These are phyloP conservation scores for Lissonota sp. DNA, from an alignment of 2,888 invertebrate genomes.

Conservation along the genomic window DNA sequence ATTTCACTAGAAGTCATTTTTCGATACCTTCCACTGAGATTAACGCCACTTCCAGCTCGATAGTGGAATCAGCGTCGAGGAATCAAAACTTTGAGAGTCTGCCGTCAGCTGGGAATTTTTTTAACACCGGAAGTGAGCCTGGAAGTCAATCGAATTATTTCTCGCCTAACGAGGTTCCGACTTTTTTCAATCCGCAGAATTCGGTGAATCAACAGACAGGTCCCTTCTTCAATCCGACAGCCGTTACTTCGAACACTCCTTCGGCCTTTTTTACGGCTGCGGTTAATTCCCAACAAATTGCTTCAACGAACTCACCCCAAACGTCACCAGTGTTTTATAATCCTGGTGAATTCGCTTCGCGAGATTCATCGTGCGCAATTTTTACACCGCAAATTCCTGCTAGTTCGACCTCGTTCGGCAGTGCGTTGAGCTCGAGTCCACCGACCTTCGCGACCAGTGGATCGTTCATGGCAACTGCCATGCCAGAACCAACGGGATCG, in stretches of 20 bases:
- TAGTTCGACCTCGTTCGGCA: constrained; percentile 20
- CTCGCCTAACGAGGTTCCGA: constrained; percentile 20
- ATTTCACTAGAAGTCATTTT: constrained; percentile 43
- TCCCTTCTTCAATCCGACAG: constrained; percentile 38
- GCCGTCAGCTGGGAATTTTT: constrained; percentile 60
- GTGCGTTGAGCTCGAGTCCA: constrained; percentile 43
- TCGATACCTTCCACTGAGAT: constrained; percentile 30
- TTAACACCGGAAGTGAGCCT: constrained; percentile 38
- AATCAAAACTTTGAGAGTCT: constrained; percentile 22
- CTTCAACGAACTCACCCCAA: constrained; percentile 38
- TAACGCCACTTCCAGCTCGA: constrained; percentile 44
- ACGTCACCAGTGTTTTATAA: constrained; percentile 72
- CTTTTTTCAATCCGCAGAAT: constrained; percentile 43
- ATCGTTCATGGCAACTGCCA: constrained; percentile 65
- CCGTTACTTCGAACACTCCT: background rate
- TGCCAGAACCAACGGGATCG: constrained; percentile 79
- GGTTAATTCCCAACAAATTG: constrained; percentile 23
- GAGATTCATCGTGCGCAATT: constrained; percentile 14
- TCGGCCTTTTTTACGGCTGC: constrained; percentile 18
- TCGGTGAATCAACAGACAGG: constrained; percentile 24
- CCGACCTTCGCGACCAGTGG: constrained; percentile 58
- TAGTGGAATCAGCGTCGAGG: constrained; percentile 23
- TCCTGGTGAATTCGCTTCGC: constrained; percentile 69
- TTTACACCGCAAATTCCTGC: constrained; percentile 55
- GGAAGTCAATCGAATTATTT: constrained; percentile 62